Evolutionary conservation across 2,888 invertebrate species (phyloP).

Genomic region (Meteorus cinctellus): DNA sequence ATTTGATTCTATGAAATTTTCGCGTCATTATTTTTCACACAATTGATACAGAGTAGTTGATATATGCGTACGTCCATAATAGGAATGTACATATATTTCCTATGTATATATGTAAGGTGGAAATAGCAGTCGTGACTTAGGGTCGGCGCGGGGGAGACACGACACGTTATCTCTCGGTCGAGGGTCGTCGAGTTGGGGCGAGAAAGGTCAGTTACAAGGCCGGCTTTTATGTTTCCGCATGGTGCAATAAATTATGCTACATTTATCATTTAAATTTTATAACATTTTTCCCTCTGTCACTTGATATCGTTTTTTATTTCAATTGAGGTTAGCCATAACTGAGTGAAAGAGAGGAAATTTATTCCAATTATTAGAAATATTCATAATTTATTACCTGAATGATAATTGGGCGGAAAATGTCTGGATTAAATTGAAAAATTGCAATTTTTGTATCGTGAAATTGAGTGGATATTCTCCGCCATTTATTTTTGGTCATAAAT

Average conservation of each 20-base stretch:
- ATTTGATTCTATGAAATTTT: not conserved
- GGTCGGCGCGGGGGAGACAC: not conserved
- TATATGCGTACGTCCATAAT: not conserved
- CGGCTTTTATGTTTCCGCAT: slow-evolving; percentile 30
- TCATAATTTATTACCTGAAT: too few species aligned
- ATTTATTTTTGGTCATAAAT: too few species aligned
- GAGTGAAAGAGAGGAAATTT: too few species aligned
- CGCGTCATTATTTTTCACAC: not conserved
- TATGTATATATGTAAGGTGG: not conserved
- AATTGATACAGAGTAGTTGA: not conserved
- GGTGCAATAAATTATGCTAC: not conserved
- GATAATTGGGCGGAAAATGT: too few species aligned
- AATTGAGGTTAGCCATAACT: too few species aligned
- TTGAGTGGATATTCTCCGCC: too few species aligned
- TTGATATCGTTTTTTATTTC: not conserved
- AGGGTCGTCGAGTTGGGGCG: slow-evolving; percentile 40
- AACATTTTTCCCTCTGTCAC: not conserved
- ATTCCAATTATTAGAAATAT: too few species aligned
- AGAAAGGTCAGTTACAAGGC: slow-evolving; percentile 44
- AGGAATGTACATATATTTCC: not conserved
- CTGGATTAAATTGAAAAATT: too few species aligned
- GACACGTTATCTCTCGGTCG: slow-evolving; percentile 33
- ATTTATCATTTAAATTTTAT: not conserved
- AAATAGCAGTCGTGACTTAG: not conserved
- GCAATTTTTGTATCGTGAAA: too few species aligned